A percentile compares a stretch with the other conserved stretches of the same genome.
phyloP scores from a whole-genome alignment of 2,888 invertebrate species.

The Villa cingulata region DNA sequence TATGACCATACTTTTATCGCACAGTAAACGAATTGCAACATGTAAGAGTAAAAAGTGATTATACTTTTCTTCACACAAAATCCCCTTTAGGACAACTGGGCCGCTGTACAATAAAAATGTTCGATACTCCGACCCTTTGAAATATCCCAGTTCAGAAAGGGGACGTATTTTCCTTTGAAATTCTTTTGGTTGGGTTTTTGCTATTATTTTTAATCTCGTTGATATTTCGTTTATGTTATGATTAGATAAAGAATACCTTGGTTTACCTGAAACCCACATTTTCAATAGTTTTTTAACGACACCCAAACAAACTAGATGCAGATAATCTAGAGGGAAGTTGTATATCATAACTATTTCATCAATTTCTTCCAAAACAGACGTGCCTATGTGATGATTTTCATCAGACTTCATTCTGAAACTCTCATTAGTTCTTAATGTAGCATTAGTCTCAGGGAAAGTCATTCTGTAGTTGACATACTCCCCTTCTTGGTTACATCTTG shows the following conservation, averaged over 20 bases:
- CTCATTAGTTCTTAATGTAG: too few relatives aligned
- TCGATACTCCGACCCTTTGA: conserved; percentile 1
- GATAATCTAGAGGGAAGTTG: neutral
- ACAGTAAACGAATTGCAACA: neutral
- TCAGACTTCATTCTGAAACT: too few relatives aligned
- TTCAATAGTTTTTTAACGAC: neutral
- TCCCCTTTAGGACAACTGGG: neutral
- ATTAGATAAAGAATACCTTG: neutral
- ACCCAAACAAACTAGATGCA: conserved; percentile 1
- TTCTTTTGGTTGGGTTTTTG: neutral
- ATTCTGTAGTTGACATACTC: too few relatives aligned
- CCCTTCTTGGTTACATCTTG: too few relatives aligned
- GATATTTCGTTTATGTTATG: neutral
- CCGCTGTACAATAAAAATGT: neutral
- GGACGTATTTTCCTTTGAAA: neutral
- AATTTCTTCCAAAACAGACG: too few relatives aligned
- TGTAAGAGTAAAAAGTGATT: neutral
- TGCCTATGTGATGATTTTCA: too few relatives aligned
- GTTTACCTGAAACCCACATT: neutral
- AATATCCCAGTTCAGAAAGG: neutral
- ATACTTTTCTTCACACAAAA: too few relatives aligned
- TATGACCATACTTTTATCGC: too few relatives aligned
- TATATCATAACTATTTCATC: neutral
- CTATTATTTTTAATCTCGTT: neutral
- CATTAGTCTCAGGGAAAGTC: too few relatives aligned